Percentiles rank a stretch among this genome's conserved stretches.
These are phyloP conservation scores for Hyposmocoma kahamanoa DNA, from an alignment of 1,140 invertebrate genomes.

Conservation along the genomic window DNA sequence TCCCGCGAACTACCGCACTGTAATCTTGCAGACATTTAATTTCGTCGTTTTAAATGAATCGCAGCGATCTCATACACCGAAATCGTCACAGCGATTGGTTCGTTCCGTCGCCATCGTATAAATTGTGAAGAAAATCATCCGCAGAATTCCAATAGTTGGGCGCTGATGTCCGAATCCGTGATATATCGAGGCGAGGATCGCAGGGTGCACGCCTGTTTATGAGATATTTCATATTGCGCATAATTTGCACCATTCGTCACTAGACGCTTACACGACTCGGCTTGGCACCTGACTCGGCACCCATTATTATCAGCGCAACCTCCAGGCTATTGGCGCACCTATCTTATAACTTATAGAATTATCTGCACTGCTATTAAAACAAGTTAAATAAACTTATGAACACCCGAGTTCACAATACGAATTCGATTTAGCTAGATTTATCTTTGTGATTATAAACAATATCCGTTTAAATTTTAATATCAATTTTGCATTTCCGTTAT, in stretches of 20 bases:
- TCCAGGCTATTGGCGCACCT: no score
- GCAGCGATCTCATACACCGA: constrained; percentile 52
- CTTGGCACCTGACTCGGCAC: constrained; percentile 4
- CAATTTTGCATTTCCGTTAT: no score
- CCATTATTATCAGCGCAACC: no score
- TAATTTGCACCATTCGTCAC: constrained; percentile 54
- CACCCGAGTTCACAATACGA: no score
- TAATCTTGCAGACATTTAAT: constrained; percentile 60
- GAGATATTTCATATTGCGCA: constrained; percentile 67
- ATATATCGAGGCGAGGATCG: constrained; percentile 56
- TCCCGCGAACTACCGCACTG: constrained; percentile 11
- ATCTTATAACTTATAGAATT: no score
- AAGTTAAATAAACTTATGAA: no score
- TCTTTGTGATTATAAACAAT: no score
- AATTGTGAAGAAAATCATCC: constrained; percentile 60
- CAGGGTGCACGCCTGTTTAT: constrained; percentile 52
- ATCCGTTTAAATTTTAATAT: no score
- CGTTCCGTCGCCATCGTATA: constrained; percentile 45
- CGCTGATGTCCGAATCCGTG: constrained; percentile 65
- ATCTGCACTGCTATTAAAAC: no score
- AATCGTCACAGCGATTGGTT: constrained; percentile 45
- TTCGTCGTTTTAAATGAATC: constrained; percentile 62
- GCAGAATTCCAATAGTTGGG: constrained; percentile 65
- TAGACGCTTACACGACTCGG: constrained; percentile 15
- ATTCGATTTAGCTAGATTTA: no score